Conservation (phyloP, 2,888 invertebrate species). For the Pimpla rufipes region DNA sequence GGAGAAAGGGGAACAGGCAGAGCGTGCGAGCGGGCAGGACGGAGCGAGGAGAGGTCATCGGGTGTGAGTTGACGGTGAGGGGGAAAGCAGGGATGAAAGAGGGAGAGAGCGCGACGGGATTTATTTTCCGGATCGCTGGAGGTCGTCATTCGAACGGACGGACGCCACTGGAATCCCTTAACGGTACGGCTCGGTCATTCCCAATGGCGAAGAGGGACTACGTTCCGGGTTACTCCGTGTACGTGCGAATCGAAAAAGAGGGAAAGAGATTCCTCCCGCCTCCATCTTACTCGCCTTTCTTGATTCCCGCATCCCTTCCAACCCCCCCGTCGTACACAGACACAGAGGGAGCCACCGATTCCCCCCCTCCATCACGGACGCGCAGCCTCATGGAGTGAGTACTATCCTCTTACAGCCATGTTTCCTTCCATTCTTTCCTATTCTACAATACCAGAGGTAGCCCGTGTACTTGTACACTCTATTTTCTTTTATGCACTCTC, state of each 20-base stretch:
- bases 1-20: neutral
- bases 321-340: constrained; percentile 2
- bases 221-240: constrained; percentile 55
- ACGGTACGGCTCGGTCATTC: constrained; percentile 74
- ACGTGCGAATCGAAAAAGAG: constrained; percentile 28
- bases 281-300: constrained; percentile 18
- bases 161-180: constrained; percentile 79
- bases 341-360: neutral
- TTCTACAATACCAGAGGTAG: constrained; percentile 8
- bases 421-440: constrained; percentile 5
- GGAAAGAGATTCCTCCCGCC: neutral
- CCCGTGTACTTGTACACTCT: neutral
- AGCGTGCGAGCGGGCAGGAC: constrained; percentile 14
- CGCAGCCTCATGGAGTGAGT: neutral
- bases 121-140: constrained; percentile 81
- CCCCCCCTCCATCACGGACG: neutral
- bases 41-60: constrained; percentile 41
- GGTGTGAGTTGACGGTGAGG: constrained; percentile 27
- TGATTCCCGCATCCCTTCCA: neutral
- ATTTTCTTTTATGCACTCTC: constrained; percentile 7
- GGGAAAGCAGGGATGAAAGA: constrained; percentile 25
- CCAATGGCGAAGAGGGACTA: constrained; percentile 68
- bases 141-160: constrained; percentile 80
- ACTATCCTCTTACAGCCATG: constrained; percentile 16
- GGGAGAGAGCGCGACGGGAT: constrained; percentile 69